These are phyloP conservation scores for Bembecia ichneumoniformis DNA, from an alignment of 2,888 invertebrate genomes.

Conservation along the genomic window DNA sequence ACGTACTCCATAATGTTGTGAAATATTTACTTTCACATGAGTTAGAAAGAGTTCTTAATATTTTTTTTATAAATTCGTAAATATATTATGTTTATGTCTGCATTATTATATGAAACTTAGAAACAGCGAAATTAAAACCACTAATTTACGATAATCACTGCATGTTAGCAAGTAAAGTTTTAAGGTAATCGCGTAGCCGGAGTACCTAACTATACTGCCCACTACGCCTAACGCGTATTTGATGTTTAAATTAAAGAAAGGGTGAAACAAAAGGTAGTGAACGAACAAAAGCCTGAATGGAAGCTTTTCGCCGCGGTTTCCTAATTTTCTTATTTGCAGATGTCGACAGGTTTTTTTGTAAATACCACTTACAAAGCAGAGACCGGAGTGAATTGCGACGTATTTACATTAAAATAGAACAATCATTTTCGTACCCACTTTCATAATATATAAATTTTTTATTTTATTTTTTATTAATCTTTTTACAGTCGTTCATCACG, in stretches of 20 bases:
- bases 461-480: too few relatives aligned
- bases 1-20: too few relatives aligned
- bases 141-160: too few relatives aligned
- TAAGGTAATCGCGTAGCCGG: too few relatives aligned
- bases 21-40: too few relatives aligned
- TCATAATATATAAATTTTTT: neutral
- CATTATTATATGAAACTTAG: too few relatives aligned
- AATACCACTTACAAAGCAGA: slow-evolving; percentile 27
- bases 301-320: slow-evolving; percentile 45
- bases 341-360: slow-evolving; percentile 41
- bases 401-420: slow-evolving; percentile 37
- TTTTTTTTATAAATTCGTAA: too few relatives aligned
- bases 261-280: slow-evolving; percentile 49
- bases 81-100: too few relatives aligned
- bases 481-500: too few relatives aligned
- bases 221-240: slow-evolving; percentile 14
- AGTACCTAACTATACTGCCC: neutral
- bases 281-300: slow-evolving; percentile 47
- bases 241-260: slow-evolving; percentile 51
- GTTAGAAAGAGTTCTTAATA: too few relatives aligned
- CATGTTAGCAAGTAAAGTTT: too few relatives aligned
- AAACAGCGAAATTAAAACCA: too few relatives aligned
- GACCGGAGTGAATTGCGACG: slow-evolving; percentile 20
- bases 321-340: slow-evolving; percentile 63
- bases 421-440: neutral